Conservation (phyloP, 2,888 invertebrate genomes). For the Hypena proboscidalis region DNA sequence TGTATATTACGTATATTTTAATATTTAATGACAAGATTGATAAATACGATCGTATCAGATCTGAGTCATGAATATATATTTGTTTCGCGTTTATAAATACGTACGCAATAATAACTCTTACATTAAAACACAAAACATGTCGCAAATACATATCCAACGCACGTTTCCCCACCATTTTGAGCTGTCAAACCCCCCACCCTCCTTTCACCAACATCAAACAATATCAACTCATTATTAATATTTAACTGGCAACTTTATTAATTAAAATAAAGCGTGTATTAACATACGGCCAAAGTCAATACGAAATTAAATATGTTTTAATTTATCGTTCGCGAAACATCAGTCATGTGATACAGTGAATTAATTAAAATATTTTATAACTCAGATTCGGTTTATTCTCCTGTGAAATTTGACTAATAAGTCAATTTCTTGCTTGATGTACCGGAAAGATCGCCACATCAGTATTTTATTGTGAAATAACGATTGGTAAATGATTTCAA, state of each 20-base stretch:
- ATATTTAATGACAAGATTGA: no score
- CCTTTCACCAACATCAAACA: constrained; percentile 15
- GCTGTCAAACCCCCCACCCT: constrained; percentile 19
- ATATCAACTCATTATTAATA: constrained; percentile 30
- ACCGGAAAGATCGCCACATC: no score
- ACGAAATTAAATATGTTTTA: constrained; percentile 33
- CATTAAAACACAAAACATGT: no score
- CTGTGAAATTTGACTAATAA: no score
- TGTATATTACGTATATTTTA: no score
- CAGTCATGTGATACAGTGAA: constrained; percentile 25
- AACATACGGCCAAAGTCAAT: constrained; percentile 32
- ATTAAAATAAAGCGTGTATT: constrained; percentile 29
- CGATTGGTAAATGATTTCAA: no score
- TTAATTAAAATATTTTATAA: constrained; percentile 22
- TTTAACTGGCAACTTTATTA: constrained; percentile 31
- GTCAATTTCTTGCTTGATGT: no score
- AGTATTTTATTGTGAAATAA: no score
- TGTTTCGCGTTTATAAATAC: no score
- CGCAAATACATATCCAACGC: not conserved
- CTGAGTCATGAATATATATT: no score
- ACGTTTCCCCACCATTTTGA: constrained; percentile 22
- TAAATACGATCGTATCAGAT: no score
- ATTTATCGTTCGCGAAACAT: constrained; percentile 26
- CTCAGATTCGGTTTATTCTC: not conserved
- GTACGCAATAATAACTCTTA: no score